Conservation (phyloP, 30 jellyfish, hydroid and myxozoan species). For the Turritopsis rubra region DNA sequence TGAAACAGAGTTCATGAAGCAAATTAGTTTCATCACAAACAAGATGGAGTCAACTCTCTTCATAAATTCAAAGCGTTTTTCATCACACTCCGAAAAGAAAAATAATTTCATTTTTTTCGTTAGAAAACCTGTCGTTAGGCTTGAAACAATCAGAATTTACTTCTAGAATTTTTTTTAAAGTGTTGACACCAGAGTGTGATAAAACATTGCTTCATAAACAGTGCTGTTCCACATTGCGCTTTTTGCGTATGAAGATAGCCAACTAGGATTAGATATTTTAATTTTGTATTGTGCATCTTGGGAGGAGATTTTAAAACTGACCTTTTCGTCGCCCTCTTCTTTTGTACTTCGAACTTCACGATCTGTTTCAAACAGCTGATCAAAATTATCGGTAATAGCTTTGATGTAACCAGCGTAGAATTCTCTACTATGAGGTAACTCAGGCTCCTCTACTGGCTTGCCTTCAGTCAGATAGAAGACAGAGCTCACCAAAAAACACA, state of each 20-base stretch:
- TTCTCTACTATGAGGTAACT: constrained; percentile 86
- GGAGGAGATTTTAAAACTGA: not conserved
- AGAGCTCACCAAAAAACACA: not conserved
- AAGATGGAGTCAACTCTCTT: constrained; percentile 17
- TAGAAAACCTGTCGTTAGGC: no score
- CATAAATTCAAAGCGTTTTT: constrained; percentile 20
- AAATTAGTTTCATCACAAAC: not conserved
- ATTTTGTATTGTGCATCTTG: not conserved
- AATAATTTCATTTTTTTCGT: not conserved
- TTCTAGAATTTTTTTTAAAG: no score
- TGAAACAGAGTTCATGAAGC: constrained; percentile 38
- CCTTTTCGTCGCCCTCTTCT: constrained; percentile 26
- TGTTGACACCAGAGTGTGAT: constrained; percentile 22
- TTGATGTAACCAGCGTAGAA: constrained; percentile 88
- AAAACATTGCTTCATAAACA: constrained; percentile 32
- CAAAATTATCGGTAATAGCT: constrained; percentile 93
- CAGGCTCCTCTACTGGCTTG: constrained; percentile 24
- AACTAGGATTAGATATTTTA: no score
- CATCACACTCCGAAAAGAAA: constrained; percentile 17
- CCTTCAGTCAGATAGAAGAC: not conserved
- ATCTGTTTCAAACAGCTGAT: constrained; percentile 54
- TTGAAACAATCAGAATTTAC: no score
- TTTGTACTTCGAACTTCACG: constrained; percentile 68
- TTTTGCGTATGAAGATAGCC: no score
- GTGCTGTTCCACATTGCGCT: constrained; percentile 6